These are phyloP conservation scores for Eptesicus fuscus DNA, from an alignment of 2,113 vertebrate genomes.

Conservation along the genomic window DNA sequence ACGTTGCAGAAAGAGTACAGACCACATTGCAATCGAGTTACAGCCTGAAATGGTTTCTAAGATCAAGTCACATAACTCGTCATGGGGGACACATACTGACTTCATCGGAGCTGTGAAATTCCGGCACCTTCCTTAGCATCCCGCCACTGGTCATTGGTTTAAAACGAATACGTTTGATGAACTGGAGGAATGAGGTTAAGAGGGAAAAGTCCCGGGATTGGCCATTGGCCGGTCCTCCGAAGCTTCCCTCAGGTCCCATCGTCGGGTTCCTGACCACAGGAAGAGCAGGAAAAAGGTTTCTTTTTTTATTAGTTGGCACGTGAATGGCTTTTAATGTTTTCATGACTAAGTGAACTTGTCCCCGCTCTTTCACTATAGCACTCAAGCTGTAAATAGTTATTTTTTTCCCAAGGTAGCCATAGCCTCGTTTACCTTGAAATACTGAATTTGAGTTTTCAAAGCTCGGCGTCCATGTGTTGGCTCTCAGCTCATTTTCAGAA, in stretches of 20 bases:
- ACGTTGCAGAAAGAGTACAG: not conserved
- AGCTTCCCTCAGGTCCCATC: not conserved
- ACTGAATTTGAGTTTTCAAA: not conserved
- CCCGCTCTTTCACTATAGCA: fast-evolving
- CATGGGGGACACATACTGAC: not conserved
- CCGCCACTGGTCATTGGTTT: not conserved
- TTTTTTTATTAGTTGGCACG: not conserved
- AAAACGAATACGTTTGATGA: not conserved
- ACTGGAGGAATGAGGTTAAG: not conserved
- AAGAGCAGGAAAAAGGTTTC: not conserved
- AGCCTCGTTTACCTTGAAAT: not conserved
- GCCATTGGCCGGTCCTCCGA: not conserved
- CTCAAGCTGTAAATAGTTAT: not conserved
- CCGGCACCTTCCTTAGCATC: not conserved
- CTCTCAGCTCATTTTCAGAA: not conserved
- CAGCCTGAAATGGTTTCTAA: constrained; percentile 9
- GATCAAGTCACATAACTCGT: not conserved
- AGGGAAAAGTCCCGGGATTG: not conserved
- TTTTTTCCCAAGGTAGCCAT: not conserved
- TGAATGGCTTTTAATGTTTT: not conserved
- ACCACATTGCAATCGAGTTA: not conserved
- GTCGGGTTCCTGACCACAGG: not conserved
- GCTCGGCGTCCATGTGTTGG: not conserved
- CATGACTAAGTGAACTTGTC: not conserved
- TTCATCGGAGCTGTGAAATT: not conserved